These are phyloP conservation scores for Apodemus agrarius DNA, from an alignment of 2,797 vertebrate species.

Conservation along the genomic window DNA sequence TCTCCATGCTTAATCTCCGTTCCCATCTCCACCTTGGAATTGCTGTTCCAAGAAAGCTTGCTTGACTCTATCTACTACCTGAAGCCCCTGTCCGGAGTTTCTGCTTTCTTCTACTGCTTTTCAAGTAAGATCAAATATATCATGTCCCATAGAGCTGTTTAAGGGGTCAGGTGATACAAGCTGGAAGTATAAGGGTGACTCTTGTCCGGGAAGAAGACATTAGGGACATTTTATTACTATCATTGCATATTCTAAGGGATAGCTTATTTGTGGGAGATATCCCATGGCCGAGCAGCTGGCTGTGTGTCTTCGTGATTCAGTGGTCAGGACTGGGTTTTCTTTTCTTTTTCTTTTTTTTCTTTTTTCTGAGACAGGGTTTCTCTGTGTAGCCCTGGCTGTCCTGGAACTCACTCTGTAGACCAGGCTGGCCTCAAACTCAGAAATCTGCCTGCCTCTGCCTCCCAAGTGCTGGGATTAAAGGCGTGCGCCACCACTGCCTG, in stretches of 20 bases:
- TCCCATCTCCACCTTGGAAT: neutral
- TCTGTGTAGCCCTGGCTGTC: too few species aligned
- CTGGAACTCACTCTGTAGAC: too few species aligned
- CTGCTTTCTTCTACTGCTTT: neutral
- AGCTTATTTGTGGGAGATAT: neutral
- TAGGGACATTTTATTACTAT: neutral
- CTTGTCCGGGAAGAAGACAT: neutral
- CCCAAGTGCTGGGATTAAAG: too few species aligned
- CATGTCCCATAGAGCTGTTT: neutral
- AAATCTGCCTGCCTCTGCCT: too few species aligned
- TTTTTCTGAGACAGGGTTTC: too few species aligned
- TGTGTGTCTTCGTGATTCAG: neutral
- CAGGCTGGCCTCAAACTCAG: too few species aligned
- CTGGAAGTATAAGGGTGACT: neutral
- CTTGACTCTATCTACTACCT: neutral
- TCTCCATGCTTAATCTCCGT: neutral
- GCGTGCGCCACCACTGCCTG: too few species aligned
- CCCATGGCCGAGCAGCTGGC: neutral
- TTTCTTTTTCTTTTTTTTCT: too few species aligned
- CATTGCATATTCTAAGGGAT: neutral
- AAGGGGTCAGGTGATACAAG: neutral
- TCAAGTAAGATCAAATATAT: constrained; percentile 15
- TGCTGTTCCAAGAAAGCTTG: neutral
- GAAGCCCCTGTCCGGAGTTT: neutral
- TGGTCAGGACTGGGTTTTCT: neutral